Conservation (phyloP, 2,888 invertebrate species). For the Schrankia costaestrigalis region DNA sequence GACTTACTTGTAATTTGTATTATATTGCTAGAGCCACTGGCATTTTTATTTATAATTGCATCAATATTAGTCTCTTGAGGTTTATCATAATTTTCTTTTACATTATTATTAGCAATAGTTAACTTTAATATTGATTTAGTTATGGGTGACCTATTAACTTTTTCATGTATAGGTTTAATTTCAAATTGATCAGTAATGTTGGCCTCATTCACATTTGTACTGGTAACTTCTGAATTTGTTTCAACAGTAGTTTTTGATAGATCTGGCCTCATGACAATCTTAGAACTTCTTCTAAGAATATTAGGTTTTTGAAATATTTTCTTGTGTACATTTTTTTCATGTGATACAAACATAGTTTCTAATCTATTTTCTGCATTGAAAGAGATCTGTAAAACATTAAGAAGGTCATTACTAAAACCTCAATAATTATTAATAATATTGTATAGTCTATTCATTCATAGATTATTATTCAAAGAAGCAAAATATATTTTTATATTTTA, state of each 20-base stretch:
- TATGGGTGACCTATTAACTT: too few species aligned
- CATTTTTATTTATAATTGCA: slow-evolving; percentile 17
- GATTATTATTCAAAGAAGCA: too few species aligned
- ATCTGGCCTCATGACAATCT: slow-evolving; percentile 27
- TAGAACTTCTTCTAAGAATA: slow-evolving; percentile 61
- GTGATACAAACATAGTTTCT: slow-evolving; percentile 58
- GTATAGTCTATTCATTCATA: too few species aligned
- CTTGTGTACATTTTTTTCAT: slow-evolving; percentile 49
- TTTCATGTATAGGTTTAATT: too few species aligned
- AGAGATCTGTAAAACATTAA: background rate
- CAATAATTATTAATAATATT: too few species aligned
- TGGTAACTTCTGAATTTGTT: slow-evolving; percentile 18
- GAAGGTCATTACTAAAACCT: background rate
- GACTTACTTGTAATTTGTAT: slow-evolving; percentile 15
- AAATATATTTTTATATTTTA: too few species aligned
- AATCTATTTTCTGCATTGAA: slow-evolving; percentile 23
- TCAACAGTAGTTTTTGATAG: slow-evolving; percentile 26
- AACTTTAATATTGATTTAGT: slow-evolving; percentile 13
- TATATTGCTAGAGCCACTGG: slow-evolving; percentile 4
- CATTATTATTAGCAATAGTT: slow-evolving; percentile 15
- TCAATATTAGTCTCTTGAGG: slow-evolving; percentile 22
- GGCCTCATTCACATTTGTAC: slow-evolving; percentile 3
- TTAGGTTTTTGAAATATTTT: slow-evolving; percentile 69
- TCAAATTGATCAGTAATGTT: too few species aligned
- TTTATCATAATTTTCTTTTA: slow-evolving; percentile 8